phyloP scores from a whole-genome alignment of 2,797 vertebrate genomes.

The Rhynchotus rufescens region DNA sequence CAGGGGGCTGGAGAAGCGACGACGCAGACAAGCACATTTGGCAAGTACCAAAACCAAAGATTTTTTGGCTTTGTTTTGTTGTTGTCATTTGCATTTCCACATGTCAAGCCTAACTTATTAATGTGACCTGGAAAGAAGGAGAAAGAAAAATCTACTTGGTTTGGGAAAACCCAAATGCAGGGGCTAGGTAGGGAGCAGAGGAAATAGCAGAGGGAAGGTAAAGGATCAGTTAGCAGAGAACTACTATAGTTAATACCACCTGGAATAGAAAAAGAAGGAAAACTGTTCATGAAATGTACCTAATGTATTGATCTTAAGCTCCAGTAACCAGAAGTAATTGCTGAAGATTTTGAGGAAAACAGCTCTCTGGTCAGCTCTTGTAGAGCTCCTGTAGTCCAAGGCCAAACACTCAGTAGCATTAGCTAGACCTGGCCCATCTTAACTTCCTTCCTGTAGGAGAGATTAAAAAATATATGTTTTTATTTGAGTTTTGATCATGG shows the following conservation, averaged over 20 bases:
- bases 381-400: not conserved
- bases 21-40: conserved; percentile 73
- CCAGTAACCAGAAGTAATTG: not conserved
- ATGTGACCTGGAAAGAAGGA: not conserved
- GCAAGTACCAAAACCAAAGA: conserved; percentile 72
- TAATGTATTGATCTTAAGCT: not conserved
- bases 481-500: not conserved
- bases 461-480: not conserved
- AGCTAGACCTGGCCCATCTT: not conserved
- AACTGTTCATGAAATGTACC: not conserved
- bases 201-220: not conserved
- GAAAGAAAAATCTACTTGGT: not conserved
- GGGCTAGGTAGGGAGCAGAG: not conserved
- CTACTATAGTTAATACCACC: not conserved
- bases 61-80: not conserved
- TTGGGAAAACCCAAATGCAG: not conserved
- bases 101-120: not conserved
- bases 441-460: not conserved
- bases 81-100: not conserved
- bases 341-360: not conserved
- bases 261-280: not conserved
- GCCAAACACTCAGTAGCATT: not conserved
- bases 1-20: conserved; percentile 60
- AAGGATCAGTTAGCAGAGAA: not conserved
- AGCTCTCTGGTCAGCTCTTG: not conserved